These are phyloP conservation scores for Tenthredo mesomela DNA, from an alignment of 2,888 invertebrate genomes.

Conservation along the genomic window DNA sequence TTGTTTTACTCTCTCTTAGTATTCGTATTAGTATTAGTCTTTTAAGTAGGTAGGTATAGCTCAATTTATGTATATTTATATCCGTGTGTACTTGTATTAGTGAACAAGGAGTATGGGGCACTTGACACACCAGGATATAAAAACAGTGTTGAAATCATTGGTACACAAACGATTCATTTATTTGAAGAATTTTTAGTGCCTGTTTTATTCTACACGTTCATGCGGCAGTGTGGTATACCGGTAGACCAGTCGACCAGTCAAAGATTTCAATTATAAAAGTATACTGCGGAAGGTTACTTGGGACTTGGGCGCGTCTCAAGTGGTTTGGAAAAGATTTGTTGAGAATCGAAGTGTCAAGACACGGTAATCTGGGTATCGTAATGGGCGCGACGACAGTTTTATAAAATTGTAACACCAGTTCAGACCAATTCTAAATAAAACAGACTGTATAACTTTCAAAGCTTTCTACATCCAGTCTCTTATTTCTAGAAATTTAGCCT, in stretches of 20 bases:
- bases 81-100: no score
- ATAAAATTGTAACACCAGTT: conserved; percentile 14
- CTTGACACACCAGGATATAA: conserved; percentile 6
- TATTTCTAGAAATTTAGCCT: background rate
- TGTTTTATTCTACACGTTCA: background rate
- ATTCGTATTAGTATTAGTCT: background rate
- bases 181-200: conserved; percentile 48
- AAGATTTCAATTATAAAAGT: conserved; percentile 2
- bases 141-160: conserved; percentile 42
- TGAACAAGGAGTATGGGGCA: background rate
- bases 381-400: conserved; percentile 46
- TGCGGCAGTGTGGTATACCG: background rate
- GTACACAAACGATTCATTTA: conserved; percentile 47
- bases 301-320: conserved; percentile 12
- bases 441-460: background rate
- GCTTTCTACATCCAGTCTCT: background rate
- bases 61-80: background rate
- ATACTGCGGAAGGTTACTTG: background rate
- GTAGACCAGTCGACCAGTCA: background rate
- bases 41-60: background rate
- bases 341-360: conserved; percentile 52
- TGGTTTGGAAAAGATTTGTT: conserved; percentile 43
- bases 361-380: conserved; percentile 51
- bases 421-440: background rate
- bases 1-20: background rate